Conservation (phyloP, 2,888 invertebrate genomes). For the Andrena minutula region DNA sequence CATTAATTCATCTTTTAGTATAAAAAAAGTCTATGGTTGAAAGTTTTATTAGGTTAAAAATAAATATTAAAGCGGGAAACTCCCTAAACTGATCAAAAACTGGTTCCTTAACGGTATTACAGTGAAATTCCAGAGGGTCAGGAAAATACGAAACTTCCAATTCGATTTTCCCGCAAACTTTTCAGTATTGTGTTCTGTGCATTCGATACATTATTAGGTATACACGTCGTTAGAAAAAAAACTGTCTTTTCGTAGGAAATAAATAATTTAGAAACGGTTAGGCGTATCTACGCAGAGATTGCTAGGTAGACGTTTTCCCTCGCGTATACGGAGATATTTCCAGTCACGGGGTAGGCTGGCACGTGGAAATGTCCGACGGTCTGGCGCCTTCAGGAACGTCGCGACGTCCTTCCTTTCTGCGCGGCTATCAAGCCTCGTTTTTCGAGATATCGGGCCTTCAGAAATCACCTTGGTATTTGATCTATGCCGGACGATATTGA, state of each 20-base stretch:
- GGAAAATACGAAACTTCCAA: too few relatives aligned
- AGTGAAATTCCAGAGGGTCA: too few relatives aligned
- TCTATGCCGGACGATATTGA: constrained; percentile 74
- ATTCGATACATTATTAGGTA: too few relatives aligned
- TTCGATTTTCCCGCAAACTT: too few relatives aligned
- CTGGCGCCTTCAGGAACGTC: constrained; percentile 65
- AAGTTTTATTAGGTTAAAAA: too few relatives aligned
- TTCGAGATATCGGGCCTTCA: constrained; percentile 51
- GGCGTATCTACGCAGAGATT: constrained; percentile 11
- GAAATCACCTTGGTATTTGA: constrained; percentile 67
- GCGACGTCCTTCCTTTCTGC: constrained; percentile 54
- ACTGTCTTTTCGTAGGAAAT: not conserved
- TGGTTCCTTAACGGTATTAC: too few relatives aligned
- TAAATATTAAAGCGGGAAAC: too few relatives aligned
- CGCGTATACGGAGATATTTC: constrained; percentile 47
- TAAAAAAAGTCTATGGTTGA: too few relatives aligned
- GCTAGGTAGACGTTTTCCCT: constrained; percentile 21
- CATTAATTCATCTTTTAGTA: too few relatives aligned
- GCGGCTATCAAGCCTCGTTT: constrained; percentile 47
- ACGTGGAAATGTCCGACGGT: constrained; percentile 61
- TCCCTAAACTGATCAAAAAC: too few relatives aligned
- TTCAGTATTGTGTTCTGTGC: too few relatives aligned
- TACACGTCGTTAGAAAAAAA: too few relatives aligned
- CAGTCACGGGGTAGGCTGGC: constrained; percentile 25
- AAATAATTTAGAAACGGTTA: not conserved